Evolutionary conservation across 2,888 invertebrate species (phyloP).

Genomic region (Zygothrica quintamaculata): DNA sequence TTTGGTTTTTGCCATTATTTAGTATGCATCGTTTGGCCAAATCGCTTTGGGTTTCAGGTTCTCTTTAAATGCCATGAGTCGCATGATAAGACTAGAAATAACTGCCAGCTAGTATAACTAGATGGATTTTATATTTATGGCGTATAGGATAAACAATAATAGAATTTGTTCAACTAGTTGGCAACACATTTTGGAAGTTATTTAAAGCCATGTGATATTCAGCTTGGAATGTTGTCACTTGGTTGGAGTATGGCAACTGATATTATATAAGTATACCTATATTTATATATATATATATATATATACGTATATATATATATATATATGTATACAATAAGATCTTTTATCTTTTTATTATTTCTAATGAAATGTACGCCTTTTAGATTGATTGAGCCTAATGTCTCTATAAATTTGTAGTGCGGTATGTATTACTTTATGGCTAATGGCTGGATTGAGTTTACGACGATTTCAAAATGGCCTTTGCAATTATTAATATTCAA

Average conservation of each 20-base stretch:
- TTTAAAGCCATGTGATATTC: too few species aligned
- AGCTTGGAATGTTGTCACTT: too few species aligned
- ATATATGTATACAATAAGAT: too few species aligned
- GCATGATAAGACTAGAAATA: slow-evolving; percentile 32
- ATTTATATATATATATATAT: too few species aligned
- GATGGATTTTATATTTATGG: slow-evolving; percentile 30
- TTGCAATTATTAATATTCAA: slow-evolving; percentile 67
- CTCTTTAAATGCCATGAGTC: slow-evolving; percentile 45
- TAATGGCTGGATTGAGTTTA: too few species aligned
- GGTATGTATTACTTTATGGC: slow-evolving; percentile 9
- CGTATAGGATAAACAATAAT: slow-evolving; percentile 2
- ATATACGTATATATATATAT: too few species aligned
- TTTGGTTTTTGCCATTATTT: slow-evolving; percentile 39
- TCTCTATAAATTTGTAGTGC: slow-evolving; percentile 8
- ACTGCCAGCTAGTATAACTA: slow-evolving; percentile 6
- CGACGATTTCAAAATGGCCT: slow-evolving; percentile 64
- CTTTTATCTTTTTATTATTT: background rate
- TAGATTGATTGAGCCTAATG: slow-evolving; percentile 17
- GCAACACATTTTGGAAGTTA: too few species aligned
- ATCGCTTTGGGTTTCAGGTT: slow-evolving; percentile 39
- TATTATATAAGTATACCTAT: too few species aligned
- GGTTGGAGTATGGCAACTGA: too few species aligned
- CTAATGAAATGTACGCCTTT: background rate
- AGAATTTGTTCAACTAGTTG: background rate
- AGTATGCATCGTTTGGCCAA: slow-evolving; percentile 47